phyloP scores from a whole-genome alignment of 2,888 invertebrate genomes.

The Dynastes maya region DNA sequence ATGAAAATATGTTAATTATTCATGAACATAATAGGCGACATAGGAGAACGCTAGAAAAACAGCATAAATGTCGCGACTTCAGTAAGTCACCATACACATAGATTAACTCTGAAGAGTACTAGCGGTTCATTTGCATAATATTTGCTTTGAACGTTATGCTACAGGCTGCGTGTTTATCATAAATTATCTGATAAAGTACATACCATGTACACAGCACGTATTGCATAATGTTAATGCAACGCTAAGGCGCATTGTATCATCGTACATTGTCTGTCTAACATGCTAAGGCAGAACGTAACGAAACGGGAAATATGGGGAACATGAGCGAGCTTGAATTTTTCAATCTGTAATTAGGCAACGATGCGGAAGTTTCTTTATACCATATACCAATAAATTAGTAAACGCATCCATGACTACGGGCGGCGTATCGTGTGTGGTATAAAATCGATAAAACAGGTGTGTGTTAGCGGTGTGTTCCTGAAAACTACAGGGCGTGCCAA shows the following conservation, averaged over 20 bases:
- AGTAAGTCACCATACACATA: too few species aligned
- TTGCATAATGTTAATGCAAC: too few species aligned
- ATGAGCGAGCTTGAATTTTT: not conserved
- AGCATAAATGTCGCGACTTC: too few species aligned
- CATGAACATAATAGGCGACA: too few species aligned
- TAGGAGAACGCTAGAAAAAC: too few species aligned
- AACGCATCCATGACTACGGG: not conserved
- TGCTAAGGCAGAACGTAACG: not conserved
- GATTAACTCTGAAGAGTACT: too few species aligned
- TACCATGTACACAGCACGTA: not conserved
- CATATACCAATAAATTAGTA: not conserved
- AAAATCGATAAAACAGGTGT: not conserved
- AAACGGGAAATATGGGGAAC: too few species aligned
- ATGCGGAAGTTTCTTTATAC: not conserved
- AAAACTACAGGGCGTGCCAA: not conserved
- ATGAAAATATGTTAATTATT: too few species aligned
- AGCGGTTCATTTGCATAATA: not conserved
- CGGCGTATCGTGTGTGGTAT: not conserved
- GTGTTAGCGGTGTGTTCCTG: not conserved
- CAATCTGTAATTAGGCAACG: not conserved
- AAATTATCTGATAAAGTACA: constrained; percentile 22
- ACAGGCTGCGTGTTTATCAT: not conserved
- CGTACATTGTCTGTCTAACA: constrained; percentile 2
- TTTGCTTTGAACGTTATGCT: not conserved
- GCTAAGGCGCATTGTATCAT: not conserved